phyloP scores from a whole-genome alignment of 2,888 invertebrate genomes.

The Clistopyga incitator region DNA sequence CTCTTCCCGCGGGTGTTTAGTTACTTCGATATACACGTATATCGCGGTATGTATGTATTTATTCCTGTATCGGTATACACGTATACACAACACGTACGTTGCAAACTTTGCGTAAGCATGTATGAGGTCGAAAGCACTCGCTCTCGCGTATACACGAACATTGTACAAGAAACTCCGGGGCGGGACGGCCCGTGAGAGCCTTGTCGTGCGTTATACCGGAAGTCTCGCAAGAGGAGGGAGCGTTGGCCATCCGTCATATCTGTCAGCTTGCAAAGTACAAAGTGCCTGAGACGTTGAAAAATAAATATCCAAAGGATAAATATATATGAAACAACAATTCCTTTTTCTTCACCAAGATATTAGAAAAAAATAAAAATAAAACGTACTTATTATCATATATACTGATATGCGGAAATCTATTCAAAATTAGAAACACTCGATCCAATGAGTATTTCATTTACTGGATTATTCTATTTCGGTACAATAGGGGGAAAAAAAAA shows the following conservation, averaged over 20 bases:
- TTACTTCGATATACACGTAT: constrained; percentile 39
- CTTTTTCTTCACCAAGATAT: too few species aligned
- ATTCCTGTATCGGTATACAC: too few species aligned
- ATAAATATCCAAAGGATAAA: constrained; percentile 51
- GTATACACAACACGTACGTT: constrained; percentile 18
- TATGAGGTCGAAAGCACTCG: constrained; percentile 48
- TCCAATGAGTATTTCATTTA: too few species aligned
- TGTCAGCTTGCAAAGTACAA: constrained; percentile 65
- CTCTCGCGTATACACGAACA: constrained; percentile 31
- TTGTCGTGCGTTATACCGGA: constrained; percentile 52
- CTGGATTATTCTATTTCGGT: too few species aligned
- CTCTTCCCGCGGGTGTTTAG: constrained; percentile 47
- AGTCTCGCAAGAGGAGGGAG: constrained; percentile 46
- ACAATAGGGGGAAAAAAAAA: too few species aligned
- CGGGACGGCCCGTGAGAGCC: constrained; percentile 55
- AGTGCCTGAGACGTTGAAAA: constrained; percentile 61
- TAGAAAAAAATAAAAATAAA: too few species aligned
- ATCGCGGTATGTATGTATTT: background rate
- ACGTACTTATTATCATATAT: too few species aligned
- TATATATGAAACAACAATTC: constrained; percentile 38
- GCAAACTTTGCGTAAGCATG: constrained; percentile 63
- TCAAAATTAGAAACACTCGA: too few species aligned
- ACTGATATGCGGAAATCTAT: too few species aligned
- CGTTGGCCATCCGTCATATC: constrained; percentile 65
- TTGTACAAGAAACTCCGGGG: constrained; percentile 48